phyloP scores from a whole-genome alignment of 2,888 invertebrate species.

The Tromatobia lineatoria region DNA sequence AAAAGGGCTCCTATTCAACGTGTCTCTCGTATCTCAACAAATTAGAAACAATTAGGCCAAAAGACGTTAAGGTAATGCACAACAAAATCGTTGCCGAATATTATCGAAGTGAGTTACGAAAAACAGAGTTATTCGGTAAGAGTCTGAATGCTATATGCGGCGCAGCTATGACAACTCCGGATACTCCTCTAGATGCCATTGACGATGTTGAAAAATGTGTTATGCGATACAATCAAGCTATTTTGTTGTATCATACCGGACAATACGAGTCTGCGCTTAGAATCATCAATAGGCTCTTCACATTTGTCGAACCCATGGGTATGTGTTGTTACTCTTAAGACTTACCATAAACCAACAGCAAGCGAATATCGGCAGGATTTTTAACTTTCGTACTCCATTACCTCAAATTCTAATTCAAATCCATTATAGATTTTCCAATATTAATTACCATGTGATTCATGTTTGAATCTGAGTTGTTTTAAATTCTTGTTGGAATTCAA shows the following conservation, averaged over 20 bases:
- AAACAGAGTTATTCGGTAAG: conserved; percentile 91
- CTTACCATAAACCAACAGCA: neutral
- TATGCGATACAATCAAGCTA: conserved; percentile 92
- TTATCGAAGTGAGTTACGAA: conserved; percentile 90
- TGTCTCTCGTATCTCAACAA: conserved; percentile 89
- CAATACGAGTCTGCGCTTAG: conserved; percentile 90
- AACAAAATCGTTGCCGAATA: conserved; percentile 95
- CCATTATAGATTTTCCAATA: too few species aligned
- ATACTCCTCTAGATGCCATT: conserved; percentile 86
- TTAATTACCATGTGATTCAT: too few species aligned
- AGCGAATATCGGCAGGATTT: too few species aligned
- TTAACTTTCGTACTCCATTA: too few species aligned
- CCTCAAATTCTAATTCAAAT: too few species aligned
- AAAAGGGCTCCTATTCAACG: conserved; percentile 88
- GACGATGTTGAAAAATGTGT: conserved; percentile 90
- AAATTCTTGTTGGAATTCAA: too few species aligned
- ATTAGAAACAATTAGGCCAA: conserved; percentile 88
- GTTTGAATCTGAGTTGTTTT: too few species aligned
- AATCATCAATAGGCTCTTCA: conserved; percentile 89
- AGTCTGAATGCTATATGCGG: conserved; percentile 88
- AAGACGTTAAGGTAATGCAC: conserved; percentile 92
- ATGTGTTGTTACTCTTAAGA: conserved; percentile 23
- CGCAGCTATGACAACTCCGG: conserved; percentile 76
- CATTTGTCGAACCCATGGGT: conserved; percentile 90
- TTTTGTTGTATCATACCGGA: conserved; percentile 91